phyloP scores from a whole-genome alignment of 1,140 invertebrate genomes.

The Musca domestica region DNA sequence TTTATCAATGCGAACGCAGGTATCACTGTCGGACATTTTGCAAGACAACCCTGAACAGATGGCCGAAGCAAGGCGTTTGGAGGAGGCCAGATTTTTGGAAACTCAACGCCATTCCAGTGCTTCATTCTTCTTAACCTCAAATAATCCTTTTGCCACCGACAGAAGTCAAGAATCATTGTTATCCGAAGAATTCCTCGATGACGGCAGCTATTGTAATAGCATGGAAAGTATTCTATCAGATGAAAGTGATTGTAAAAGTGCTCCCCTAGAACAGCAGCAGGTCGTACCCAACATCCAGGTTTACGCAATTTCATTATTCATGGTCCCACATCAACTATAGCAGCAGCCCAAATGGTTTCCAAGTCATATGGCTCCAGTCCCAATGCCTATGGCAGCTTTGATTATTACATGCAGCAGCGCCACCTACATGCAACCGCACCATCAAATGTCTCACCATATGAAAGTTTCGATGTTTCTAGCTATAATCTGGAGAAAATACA shows the following conservation, averaged over 20 bases:
- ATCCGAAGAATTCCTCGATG: constrained; percentile 61
- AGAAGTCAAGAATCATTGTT: constrained; percentile 75
- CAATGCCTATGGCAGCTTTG: constrained; percentile 55
- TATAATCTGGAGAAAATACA: constrained; percentile 41
- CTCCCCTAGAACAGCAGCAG: constrained; percentile 64
- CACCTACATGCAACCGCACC: constrained; percentile 27
- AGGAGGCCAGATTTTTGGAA: constrained; percentile 49
- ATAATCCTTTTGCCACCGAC: constrained; percentile 39
- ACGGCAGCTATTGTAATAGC: constrained; percentile 65
- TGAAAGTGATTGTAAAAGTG: constrained; percentile 75
- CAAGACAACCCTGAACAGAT: constrained; percentile 41
- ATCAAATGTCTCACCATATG: constrained; percentile 28
- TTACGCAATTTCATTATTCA: constrained; percentile 49
- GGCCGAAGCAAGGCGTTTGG: constrained; percentile 36
- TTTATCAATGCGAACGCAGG: constrained; percentile 48
- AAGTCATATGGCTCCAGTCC: constrained; percentile 64
- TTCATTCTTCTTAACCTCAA: constrained; percentile 65
- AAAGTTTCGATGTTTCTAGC: constrained; percentile 48
- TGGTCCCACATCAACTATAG: constrained; percentile 5
- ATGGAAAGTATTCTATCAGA: constrained; percentile 77
- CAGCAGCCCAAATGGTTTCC: constrained; percentile 40
- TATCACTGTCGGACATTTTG: constrained; percentile 50
- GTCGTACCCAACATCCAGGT: constrained; percentile 42
- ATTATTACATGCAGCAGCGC: constrained; percentile 50
- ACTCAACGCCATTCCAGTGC: constrained; percentile 61